Evolutionary conservation across 2,888 invertebrate genomes (phyloP).

Genomic region (Lordiphosa fenestrarum): DNA sequence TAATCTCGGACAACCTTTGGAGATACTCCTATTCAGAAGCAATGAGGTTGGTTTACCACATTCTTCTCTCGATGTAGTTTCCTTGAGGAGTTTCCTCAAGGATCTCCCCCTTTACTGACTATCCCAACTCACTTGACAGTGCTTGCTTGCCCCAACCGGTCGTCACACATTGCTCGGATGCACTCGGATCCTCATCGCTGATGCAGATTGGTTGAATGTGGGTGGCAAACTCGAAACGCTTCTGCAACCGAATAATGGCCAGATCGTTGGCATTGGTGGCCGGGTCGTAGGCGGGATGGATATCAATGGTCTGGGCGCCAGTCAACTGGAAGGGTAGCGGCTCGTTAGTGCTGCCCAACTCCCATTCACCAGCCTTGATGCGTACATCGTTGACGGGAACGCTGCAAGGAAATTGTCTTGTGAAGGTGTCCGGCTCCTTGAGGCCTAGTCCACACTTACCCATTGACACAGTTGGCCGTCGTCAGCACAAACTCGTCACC

Average conservation of each 20-base stretch:
- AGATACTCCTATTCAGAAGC: no score
- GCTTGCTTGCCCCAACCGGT: slow-evolving; percentile 92
- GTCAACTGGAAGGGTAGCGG: slow-evolving; percentile 90
- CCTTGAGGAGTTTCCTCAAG: no score
- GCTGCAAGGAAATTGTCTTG: slow-evolving; percentile 32
- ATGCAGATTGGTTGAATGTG: slow-evolving; percentile 89
- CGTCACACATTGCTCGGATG: slow-evolving; percentile 85
- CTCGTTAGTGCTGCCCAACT: slow-evolving; percentile 89
- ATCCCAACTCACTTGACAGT: slow-evolving; percentile 84
- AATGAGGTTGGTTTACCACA: no score
- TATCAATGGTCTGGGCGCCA: slow-evolving; percentile 85
- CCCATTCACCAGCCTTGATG: slow-evolving; percentile 92
- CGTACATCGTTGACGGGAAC: slow-evolving; percentile 82
- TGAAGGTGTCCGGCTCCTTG: not conserved
- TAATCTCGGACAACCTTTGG: no score
- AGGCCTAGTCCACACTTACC: slow-evolving; percentile 81
- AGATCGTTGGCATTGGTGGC: slow-evolving; percentile 85
- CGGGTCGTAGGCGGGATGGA: slow-evolving; percentile 86
- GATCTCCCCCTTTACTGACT: no score
- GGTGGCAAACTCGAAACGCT: slow-evolving; percentile 84
- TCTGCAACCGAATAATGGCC: slow-evolving; percentile 86
- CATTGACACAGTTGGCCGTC: slow-evolving; percentile 89
- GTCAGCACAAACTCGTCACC: slow-evolving; percentile 88
- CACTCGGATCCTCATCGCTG: slow-evolving; percentile 82
- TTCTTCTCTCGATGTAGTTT: no score